Evolutionary conservation across 2,113 vertebrate species (phyloP).

Genomic region (Chloropsis hardwickii): DNA sequence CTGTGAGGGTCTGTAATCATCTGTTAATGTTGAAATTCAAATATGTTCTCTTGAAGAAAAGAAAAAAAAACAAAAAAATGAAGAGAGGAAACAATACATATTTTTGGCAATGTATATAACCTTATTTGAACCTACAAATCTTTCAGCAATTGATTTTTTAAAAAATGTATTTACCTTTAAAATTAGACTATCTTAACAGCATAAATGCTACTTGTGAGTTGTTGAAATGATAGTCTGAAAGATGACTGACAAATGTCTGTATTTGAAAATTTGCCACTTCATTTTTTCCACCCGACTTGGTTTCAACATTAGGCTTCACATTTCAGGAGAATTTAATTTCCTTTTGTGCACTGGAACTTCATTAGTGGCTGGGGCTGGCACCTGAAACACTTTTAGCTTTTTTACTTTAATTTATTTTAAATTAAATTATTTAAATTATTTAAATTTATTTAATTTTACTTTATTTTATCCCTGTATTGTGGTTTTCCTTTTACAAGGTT

Average conservation of each 20-base stretch:
- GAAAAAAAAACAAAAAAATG: fast-evolving
- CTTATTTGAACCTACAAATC: not conserved
- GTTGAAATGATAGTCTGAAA: not conserved
- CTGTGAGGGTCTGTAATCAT: not conserved
- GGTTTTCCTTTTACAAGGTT: not conserved
- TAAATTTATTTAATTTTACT: no score
- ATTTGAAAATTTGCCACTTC: not conserved
- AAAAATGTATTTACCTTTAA: not conserved
- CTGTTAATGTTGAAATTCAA: not conserved
- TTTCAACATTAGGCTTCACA: not conserved
- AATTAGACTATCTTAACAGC: not conserved
- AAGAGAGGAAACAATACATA: not conserved
- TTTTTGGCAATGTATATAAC: not conserved
- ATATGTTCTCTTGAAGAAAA: not conserved
- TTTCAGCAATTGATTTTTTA: not conserved
- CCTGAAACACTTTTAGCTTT: not conserved
- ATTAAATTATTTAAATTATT: no score
- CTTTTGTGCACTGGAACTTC: not conserved
- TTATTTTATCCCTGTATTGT: not conserved
- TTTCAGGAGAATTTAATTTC: not conserved
- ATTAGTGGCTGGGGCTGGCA: not conserved
- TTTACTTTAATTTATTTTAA: no score
- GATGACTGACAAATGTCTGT: not conserved
- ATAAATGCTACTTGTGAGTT: not conserved
- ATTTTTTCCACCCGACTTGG: not conserved